These are phyloP conservation scores for Drosophila ezoana DNA, from an alignment of 2,888 invertebrate genomes.

Conservation along the genomic window DNA sequence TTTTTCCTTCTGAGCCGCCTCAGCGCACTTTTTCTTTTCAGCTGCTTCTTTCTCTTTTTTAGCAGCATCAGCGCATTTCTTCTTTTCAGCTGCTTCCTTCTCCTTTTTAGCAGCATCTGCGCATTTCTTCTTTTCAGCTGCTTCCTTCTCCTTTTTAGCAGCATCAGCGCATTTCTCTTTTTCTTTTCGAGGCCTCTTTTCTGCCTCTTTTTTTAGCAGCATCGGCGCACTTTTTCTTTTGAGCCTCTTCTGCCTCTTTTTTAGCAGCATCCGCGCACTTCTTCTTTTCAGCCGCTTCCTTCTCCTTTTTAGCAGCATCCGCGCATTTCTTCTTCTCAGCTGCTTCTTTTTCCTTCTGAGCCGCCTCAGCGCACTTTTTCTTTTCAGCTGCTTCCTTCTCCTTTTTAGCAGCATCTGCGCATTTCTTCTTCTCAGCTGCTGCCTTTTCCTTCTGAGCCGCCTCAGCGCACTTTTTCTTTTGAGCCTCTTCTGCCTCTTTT, in stretches of 20 bases:
- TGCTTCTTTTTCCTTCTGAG: not conserved
- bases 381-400: not conserved
- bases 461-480: not conserved
- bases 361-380: not conserved
- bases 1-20: not conserved
- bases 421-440: not conserved
- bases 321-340: not conserved
- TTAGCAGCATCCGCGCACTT: not conserved
- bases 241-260: not conserved
- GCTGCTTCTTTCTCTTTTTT: not conserved
- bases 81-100: not conserved
- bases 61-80: not conserved
- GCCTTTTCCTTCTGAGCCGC: not conserved
- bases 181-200: too few species aligned
- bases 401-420: not conserved
- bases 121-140: not conserved
- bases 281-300: not conserved
- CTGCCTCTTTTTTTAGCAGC: not conserved
- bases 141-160: not conserved
- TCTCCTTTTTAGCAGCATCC: not conserved
- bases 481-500: not conserved
- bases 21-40: not conserved
- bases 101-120: not conserved
- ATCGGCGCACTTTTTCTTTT: slow-evolving; percentile 1
- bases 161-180: not conserved